Base-by-base conservation (phyloP, 2,113 vertebrate genomes). In the Eretmochelys imbricata region DNA sequence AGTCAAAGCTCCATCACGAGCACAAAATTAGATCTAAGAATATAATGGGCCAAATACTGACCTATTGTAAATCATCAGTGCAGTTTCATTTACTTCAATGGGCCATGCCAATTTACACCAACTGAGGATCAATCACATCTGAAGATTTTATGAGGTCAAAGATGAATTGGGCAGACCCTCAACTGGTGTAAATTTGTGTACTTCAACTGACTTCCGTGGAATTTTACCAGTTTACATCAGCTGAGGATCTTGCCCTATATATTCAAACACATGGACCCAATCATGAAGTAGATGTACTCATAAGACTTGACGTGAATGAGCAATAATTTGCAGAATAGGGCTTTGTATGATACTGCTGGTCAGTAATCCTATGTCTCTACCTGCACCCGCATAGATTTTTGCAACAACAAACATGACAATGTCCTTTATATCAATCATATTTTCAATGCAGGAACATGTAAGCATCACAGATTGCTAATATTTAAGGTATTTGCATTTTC, bases 161-260 rank as follows among this genome's bases (percentile, higher is more conserved):
- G 13, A 1, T 17, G 3, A 2, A n/a, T 84, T 48, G 62, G 5
- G 19, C 35, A 65, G 62, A 49, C 19, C 72, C 53, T 14, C 17
- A 19, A 3, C 1, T 65, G 27, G 4, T 3, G 0, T 7, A 62
- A 48, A 55, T 65, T 49, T 7, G 48, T n/a, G 3, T 42, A 0
- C 14, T 22, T 11, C 49, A 84, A 85, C 0, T 5, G 75, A 75
- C 72, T 75, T 75, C 38, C 38, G 1, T 0, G 1, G 89, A 80
- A 85, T 2, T 10, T 0, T 0, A 1, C 42, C n/a, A 51, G 57
- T 24, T 5, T 1, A 0, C 2, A 8, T 3, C 0, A 7, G 69
- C 80, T 78, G 49, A 0, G 7, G 20, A 2, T 27, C 72, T 57
- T 35, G 8, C 20, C 35, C 16, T 3, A 2, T 8, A 24, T 76